A percentile compares a stretch with the other conserved stretches of the same genome.
These are phyloP conservation scores for Trichopria drosophilae DNA, from an alignment of 2,888 invertebrate genomes.

Conservation along the genomic window DNA sequence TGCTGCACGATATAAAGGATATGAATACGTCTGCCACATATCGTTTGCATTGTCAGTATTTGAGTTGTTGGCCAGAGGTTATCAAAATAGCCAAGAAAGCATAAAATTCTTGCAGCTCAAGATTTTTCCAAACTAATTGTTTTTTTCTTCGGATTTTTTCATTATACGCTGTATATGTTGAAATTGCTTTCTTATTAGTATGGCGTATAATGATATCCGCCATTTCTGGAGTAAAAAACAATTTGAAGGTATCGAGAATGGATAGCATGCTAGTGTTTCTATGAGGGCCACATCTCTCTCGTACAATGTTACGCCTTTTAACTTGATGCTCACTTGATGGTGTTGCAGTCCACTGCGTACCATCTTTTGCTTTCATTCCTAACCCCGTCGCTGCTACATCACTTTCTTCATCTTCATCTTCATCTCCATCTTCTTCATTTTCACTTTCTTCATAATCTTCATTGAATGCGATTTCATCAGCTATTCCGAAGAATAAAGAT, in stretches of 20 bases:
- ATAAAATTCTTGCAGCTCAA: slow-evolving; percentile 30
- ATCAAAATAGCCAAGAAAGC: slow-evolving; percentile 33
- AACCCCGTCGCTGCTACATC: slow-evolving; percentile 12
- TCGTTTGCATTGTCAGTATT: slow-evolving; percentile 35
- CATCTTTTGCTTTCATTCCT: slow-evolving; percentile 26
- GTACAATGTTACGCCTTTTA: slow-evolving; percentile 18
- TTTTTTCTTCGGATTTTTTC: no score
- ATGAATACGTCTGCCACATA: slow-evolving; percentile 32
- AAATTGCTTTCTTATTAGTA: no score
- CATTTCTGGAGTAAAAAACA: slow-evolving; percentile 24
- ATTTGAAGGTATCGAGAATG: slow-evolving; percentile 27
- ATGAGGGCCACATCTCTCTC: slow-evolving; percentile 22
- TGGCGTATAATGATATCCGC: slow-evolving; percentile 17
- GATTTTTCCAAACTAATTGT: slow-evolving; percentile 8
- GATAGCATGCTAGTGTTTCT: slow-evolving; percentile 21
- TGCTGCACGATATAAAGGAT: slow-evolving; percentile 31
- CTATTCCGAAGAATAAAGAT: slow-evolving; percentile 20
- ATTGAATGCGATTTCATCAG: slow-evolving; percentile 23
- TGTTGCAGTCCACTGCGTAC: slow-evolving; percentile 24
- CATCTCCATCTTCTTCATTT: slow-evolving; percentile 25
- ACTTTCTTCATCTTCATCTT: slow-evolving; percentile 21
- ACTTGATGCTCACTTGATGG: slow-evolving; percentile 24
- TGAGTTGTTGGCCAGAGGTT: slow-evolving; percentile 28
- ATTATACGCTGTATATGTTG: no score
- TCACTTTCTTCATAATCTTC: no score